Evolutionary conservation across 2,888 invertebrate species (phyloP).

Genomic region (Chloromyia formosa): DNA sequence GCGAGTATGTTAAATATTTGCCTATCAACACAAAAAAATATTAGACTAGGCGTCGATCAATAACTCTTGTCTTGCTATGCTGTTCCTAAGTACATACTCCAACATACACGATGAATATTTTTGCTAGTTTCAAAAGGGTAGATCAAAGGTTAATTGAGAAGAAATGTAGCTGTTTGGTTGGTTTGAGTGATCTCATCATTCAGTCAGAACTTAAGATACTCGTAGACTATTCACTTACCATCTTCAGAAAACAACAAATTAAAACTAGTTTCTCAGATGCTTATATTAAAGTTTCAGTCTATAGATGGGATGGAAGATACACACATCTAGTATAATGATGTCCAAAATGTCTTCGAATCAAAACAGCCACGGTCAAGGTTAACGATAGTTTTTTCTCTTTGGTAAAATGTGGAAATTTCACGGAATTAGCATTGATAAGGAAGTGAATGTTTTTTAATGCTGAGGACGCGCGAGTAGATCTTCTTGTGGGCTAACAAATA

Average conservation of each 20-base stretch:
- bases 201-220: neutral
- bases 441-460: slow-evolving; percentile 12
- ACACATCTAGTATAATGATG: neutral
- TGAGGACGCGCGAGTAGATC: too few species aligned
- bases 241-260: neutral
- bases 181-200: too few species aligned
- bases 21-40: too few species aligned
- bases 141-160: neutral
- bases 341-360: neutral
- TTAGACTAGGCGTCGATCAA: too few species aligned
- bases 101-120: neutral
- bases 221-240: neutral
- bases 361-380: slow-evolving; percentile 23
- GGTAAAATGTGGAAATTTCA: neutral
- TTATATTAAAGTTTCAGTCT: neutral
- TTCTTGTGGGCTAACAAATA: too few species aligned
- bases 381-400: neutral
- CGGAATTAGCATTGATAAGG: neutral
- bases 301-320: too few species aligned
- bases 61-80: too few species aligned
- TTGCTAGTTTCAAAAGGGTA: neutral
- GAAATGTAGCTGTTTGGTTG: neutral
- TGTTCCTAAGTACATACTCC: too few species aligned
- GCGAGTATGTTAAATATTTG: too few species aligned
- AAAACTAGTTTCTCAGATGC: neutral